Conservation (phyloP, 2,888 invertebrate species). For the Lysandra bellargus region DNA sequence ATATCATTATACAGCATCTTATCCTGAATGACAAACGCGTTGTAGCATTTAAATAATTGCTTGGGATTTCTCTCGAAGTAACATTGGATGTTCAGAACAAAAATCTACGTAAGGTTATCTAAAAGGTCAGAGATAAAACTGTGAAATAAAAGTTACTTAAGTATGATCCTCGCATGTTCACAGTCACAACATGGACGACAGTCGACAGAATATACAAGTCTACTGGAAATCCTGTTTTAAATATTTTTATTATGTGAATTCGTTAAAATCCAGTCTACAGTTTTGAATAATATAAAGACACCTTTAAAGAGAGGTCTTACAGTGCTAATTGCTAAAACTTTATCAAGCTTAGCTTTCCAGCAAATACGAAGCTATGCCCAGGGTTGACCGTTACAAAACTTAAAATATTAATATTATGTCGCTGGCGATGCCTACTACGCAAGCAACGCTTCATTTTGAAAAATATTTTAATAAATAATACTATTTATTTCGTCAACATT, state of each 20-base stretch:
- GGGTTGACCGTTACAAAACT: not conserved
- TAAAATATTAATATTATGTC: not conserved
- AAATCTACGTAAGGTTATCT: not conserved
- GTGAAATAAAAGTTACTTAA: not conserved
- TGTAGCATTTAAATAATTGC: not conserved
- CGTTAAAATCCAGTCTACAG: not conserved
- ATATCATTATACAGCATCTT: too few relatives aligned
- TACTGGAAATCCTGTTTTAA: not conserved
- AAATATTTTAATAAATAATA: constrained; percentile 10
- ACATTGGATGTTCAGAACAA: not conserved
- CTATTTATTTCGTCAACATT: not conserved
- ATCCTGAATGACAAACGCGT: too few relatives aligned
- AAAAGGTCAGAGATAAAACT: not conserved
- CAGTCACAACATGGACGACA: not conserved
- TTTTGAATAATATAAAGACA: not conserved
- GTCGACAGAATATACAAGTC: not conserved
- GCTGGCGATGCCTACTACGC: not conserved
- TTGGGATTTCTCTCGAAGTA: not conserved
- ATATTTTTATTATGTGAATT: not conserved
- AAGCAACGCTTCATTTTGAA: not conserved
- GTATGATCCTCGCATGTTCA: not conserved
- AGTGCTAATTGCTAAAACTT: not conserved
- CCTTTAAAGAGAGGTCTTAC: not conserved
- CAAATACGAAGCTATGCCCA: not conserved
- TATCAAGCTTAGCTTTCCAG: not conserved